Conservation (phyloP, 2,797 vertebrate species). For the Rhodeus uyekii region DNA sequence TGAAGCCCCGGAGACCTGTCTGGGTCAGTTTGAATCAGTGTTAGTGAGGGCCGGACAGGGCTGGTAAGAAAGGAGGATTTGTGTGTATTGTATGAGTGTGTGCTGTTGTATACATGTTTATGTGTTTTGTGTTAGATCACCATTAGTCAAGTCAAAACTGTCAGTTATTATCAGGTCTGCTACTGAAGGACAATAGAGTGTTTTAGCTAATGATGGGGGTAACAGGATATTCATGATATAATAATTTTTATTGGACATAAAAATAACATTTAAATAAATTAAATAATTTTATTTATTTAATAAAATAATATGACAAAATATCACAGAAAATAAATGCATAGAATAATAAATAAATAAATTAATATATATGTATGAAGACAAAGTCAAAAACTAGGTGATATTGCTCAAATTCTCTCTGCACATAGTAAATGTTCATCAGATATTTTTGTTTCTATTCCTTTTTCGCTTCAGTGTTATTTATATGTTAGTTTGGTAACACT, state of each 20-base stretch:
- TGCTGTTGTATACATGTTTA: slow-evolving; percentile 15
- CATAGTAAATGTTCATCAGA: neutral
- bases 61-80: slow-evolving; percentile 46
- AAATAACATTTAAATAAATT: no score
- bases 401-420: neutral
- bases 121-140: slow-evolving; percentile 27
- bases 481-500: no score
- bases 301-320: no score
- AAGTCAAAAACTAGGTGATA: neutral
- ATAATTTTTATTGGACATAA: neutral
- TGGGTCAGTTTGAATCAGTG: slow-evolving; percentile 59
- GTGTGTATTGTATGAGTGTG: slow-evolving; percentile 23
- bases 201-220: neutral
- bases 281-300: no score
- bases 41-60: slow-evolving; percentile 57
- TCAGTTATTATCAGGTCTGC: slow-evolving; percentile 19
- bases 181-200: neutral
- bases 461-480: no score
- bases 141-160: slow-evolving; percentile 38
- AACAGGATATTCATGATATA: neutral
- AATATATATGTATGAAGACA: no score
- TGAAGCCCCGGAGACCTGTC: slow-evolving; percentile 60
- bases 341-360: no score
- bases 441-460: neutral
- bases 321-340: no score